Evolutionary conservation across 64 coral and sea anemone species (phyloP).

Genomic region (Stichodactyla helianthus): DNA sequence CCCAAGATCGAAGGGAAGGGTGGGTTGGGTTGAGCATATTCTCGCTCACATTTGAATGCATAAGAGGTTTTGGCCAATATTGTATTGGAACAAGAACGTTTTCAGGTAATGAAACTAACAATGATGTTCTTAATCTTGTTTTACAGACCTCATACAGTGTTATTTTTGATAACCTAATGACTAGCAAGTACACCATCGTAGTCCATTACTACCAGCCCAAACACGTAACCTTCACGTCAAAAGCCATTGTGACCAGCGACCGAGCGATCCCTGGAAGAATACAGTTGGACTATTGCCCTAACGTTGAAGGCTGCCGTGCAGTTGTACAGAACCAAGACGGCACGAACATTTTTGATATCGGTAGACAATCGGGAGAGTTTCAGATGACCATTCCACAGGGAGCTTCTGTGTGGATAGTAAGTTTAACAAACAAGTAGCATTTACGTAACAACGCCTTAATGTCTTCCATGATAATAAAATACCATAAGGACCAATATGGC

Average conservation of each 20-base stretch:
- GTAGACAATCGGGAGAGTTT: constrained; percentile 45
- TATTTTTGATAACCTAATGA: constrained; percentile 15
- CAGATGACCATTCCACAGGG: constrained; percentile 60
- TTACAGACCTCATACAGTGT: constrained; percentile 42
- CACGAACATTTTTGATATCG: constrained; percentile 55
- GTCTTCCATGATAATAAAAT: too few species aligned
- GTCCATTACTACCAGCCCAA: constrained; percentile 93
- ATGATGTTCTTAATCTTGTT: background rate
- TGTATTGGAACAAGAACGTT: too few species aligned
- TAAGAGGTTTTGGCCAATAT: too few species aligned
- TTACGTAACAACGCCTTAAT: too few species aligned
- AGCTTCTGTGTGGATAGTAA: constrained; percentile 88
- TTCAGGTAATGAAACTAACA: too few species aligned
- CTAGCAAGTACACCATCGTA: constrained; percentile 74
- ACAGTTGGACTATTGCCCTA: constrained; percentile 85
- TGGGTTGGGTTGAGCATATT: too few species aligned
- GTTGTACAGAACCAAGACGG: constrained; percentile 48
- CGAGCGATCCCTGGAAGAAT: constrained; percentile 37
- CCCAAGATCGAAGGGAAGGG: too few species aligned
- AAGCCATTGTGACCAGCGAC: constrained; percentile 61
- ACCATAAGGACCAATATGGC: too few species aligned
- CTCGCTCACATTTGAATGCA: too few species aligned
- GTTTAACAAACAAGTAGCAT: constrained; percentile 15
- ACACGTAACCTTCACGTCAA: constrained; percentile 56
- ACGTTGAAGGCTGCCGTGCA: constrained; percentile 72